Conservation (phyloP, 1,140 invertebrate species). For the Brachionus manjavacas region DNA sequence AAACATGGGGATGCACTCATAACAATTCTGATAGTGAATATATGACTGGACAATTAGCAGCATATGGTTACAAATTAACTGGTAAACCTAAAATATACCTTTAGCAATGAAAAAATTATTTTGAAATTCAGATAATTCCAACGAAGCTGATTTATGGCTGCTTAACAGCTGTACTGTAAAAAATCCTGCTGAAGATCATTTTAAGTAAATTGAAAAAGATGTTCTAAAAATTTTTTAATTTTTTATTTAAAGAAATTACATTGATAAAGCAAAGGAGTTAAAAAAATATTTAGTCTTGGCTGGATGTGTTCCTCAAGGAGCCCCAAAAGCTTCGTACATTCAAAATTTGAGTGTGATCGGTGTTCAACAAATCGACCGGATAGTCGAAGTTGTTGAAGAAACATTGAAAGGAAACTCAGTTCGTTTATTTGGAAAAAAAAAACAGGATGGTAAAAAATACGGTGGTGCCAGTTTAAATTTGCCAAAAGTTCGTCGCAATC, state of each 20-base stretch:
- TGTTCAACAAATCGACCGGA: constrained; percentile 92
- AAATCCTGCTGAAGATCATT: constrained; percentile 91
- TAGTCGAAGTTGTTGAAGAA: constrained; percentile 98
- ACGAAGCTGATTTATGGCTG: constrained; percentile 82
- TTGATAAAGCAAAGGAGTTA: constrained; percentile 68
- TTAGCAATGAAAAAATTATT: neutral
- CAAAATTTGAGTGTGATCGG: constrained; percentile 83
- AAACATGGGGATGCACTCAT: constrained; percentile 92
- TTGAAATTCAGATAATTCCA: constrained; percentile 65
- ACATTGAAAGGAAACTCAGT: constrained; percentile 85
- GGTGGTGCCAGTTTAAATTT: constrained; percentile 78
- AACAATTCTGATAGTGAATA: constrained; percentile 28
- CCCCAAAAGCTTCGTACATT: constrained; percentile 53
- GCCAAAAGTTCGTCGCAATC: constrained; percentile 90
- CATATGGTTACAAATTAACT: constrained; percentile 79
- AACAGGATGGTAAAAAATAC: constrained; percentile 72
- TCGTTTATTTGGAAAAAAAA: constrained; percentile 71
- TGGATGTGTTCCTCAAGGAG: constrained; percentile 85
- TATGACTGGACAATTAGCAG: constrained; percentile 54
- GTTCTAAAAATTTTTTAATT: neutral
- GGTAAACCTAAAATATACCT: constrained; percentile 47
- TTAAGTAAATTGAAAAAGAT: constrained; percentile 57
- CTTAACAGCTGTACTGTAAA: constrained; percentile 97
- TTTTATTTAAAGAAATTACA: constrained; percentile 68
- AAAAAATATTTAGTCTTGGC: constrained; percentile 85